Percentiles rank a stretch among this genome's conserved stretches.
Evolutionary conservation across 2,797 vertebrate species (phyloP).

Genomic region (Coluber constrictor): DNA sequence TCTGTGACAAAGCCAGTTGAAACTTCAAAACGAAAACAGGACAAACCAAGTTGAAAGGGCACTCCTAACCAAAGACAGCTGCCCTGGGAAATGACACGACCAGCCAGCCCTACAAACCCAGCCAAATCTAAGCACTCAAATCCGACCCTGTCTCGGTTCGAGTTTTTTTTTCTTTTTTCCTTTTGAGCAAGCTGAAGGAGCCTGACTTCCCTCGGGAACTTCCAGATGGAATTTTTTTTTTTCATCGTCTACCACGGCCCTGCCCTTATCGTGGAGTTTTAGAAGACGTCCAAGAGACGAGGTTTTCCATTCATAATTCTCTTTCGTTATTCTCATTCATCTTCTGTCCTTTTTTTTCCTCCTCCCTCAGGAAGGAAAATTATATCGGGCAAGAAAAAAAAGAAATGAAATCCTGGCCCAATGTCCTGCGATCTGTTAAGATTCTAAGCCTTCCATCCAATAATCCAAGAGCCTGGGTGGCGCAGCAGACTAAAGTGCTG

Average conservation of each 20-base stretch:
- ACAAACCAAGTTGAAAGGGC: neutral
- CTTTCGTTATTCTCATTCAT: neutral
- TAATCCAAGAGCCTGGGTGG: too few species aligned
- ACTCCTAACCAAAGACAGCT: conserved; percentile 16
- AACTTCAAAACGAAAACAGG: neutral
- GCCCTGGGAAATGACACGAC: neutral
- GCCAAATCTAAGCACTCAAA: neutral
- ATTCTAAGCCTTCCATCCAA: neutral
- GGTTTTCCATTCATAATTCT: neutral
- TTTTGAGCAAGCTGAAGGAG: neutral
- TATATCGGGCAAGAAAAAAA: neutral
- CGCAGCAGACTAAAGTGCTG: too few species aligned
- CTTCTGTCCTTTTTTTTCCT: neutral
- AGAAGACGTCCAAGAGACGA: neutral
- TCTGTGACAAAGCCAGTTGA: neutral
- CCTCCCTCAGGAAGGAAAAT: neutral
- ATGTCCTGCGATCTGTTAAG: neutral
- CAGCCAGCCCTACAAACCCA: neutral
- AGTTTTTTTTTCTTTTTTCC: neutral
- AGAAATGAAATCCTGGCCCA: neutral
- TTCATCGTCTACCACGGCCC: neutral
- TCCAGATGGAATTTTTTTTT: neutral
- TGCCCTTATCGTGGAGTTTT: neutral
- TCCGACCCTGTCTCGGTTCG: neutral
- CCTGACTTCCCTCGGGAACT: too few species aligned